These are phyloP conservation scores for Okamejei kenojei DNA, from an alignment of 2,797 vertebrate genomes.

Conservation along the genomic window DNA sequence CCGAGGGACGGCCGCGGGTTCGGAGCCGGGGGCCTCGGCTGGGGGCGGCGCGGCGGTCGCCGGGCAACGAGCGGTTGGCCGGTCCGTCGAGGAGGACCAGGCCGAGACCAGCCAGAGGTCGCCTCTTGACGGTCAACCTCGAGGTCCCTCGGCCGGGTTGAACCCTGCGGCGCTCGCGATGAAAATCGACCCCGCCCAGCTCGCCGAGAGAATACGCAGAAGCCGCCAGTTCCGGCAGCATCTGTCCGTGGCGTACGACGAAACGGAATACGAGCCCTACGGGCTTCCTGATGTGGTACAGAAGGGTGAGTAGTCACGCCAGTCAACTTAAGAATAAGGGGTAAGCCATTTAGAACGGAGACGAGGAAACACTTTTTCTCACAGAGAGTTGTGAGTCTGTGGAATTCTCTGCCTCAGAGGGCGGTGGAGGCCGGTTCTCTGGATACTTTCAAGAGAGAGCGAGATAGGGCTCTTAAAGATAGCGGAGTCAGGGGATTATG, in stretches of 20 bases:
- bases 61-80: background rate
- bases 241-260: constrained; percentile 67
- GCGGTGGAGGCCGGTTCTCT: no score
- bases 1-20: background rate
- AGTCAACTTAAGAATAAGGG: background rate
- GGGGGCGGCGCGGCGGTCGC: background rate
- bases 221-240: constrained; percentile 52
- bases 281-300: constrained; percentile 72
- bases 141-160: no score
- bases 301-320: constrained; percentile 58
- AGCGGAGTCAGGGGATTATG: no score
- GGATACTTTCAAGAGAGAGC: no score
- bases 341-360: no score
- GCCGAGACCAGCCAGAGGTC: background rate
- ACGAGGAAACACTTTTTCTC: no score
- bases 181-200: constrained; percentile 58
- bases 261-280: constrained; percentile 71
- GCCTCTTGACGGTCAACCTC: background rate
- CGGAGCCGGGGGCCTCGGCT: background rate
- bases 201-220: constrained; percentile 59
- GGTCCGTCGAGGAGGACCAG: background rate
- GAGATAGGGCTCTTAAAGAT: no score
- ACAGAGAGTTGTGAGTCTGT: no score
- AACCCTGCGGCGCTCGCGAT: constrained; percentile 57
- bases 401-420: no score